These are phyloP conservation scores for Metopia argyrocephala DNA, from an alignment of 2,888 invertebrate genomes.

Conservation along the genomic window DNA sequence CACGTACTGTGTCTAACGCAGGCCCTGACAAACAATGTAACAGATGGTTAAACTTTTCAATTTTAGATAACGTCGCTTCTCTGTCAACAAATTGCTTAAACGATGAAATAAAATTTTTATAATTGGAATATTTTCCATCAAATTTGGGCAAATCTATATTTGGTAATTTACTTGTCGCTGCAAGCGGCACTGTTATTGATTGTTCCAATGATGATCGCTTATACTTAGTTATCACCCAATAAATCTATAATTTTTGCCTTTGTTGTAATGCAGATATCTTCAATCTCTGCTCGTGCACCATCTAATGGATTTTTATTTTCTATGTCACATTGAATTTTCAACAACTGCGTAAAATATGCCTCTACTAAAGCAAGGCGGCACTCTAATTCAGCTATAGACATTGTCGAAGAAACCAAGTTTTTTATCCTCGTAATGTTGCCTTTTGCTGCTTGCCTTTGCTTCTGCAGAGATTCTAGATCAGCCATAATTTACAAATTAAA, in stretches of 20 bases:
- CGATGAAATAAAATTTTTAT: slow-evolving; percentile 46
- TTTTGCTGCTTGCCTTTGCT: slow-evolving; percentile 2
- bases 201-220: not conserved
- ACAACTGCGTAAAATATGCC: slow-evolving; percentile 48
- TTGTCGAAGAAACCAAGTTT: slow-evolving; percentile 7
- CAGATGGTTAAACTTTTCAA: slow-evolving; percentile 28
- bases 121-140: slow-evolving; percentile 44
- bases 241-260: slow-evolving; percentile 16
- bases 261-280: slow-evolving; percentile 9
- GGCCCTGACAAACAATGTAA: too few species aligned
- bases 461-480: not conserved
- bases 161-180: slow-evolving; percentile 30
- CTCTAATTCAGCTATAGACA: slow-evolving; percentile 35
- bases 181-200: not conserved
- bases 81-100: slow-evolving; percentile 35
- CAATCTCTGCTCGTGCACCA: not conserved
- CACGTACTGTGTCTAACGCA: too few species aligned
- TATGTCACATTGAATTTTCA: slow-evolving; percentile 31
- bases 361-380: slow-evolving; percentile 37
- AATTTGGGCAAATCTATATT: slow-evolving; percentile 34
- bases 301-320: not conserved
- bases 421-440: slow-evolving; percentile 9
- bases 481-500: too few species aligned
- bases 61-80: slow-evolving; percentile 20
- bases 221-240: slow-evolving; percentile 4